Base-by-base conservation (phyloP, 2,797 vertebrate genomes). In the Sarcoramphus papa region DNA sequence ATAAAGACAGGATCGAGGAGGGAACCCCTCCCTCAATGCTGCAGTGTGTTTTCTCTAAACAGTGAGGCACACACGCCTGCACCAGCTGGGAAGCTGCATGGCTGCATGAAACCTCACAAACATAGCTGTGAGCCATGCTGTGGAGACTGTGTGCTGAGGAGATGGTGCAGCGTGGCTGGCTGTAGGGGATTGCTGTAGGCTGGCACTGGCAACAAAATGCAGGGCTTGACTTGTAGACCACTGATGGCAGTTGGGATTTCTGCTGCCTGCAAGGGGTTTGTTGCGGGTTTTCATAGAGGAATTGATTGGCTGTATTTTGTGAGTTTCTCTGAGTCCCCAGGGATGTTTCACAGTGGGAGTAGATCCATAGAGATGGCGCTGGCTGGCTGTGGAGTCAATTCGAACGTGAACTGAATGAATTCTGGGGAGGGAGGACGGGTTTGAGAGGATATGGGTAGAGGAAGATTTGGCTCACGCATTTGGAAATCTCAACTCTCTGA, bases 271-370 rank as follows among this genome's bases (percentile, higher is more conserved):
- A 41, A 56, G 28, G 15, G 8, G 0, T 50, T 67, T 86, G 33
- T n/a, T 0, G 0, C 24, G 28, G 5, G 11, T 67, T 79, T 77
- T 78, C 25, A 18, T 8, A n/a, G 57, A 56, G 20, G 31, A 74
- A 43, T 12, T 35, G 15, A 54, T 78, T 68, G 3, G 1, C 40
- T 80, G 33, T 37, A 37, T 35, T 79, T 59, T 21, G 9, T 68
- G 19, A 18, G 10, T 56, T 65, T 85, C 47, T 64, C 5, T 19
- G 41, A 68, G 40, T 75, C 30, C 20, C 10, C 16, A 28, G 25
- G 22, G 17, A 28, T 3, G 0, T 74, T 77, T 83, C 41, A n/a
- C 31, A 24, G 35, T 54, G 41, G 43, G 21, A 79, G 9, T 11
- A 60, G 40, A 31, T 85, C 10, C 14, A 17, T 13, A 85, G 48